Evolutionary conservation across 2,113 vertebrate genomes (phyloP).

Genomic region (Anguilla japonica): DNA sequence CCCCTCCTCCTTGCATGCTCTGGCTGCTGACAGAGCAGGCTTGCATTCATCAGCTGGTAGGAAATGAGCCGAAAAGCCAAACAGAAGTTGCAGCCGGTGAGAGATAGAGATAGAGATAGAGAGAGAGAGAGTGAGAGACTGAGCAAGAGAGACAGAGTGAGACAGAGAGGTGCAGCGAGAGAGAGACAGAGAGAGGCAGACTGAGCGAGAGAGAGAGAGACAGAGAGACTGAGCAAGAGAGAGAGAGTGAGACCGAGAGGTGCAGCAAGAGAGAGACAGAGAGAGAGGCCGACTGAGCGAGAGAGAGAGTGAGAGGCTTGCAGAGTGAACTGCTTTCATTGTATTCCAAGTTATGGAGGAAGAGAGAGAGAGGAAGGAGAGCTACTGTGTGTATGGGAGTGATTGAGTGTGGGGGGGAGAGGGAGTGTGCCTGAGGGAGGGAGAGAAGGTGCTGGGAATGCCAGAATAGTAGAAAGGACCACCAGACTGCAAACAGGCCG

Average conservation of each 20-base stretch:
- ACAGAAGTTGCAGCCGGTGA: slow-evolving; percentile 30
- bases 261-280: slow-evolving; percentile 33
- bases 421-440: slow-evolving; percentile 37
- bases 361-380: slow-evolving; percentile 39
- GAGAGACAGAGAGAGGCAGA: slow-evolving; percentile 30
- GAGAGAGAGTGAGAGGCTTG: slow-evolving; percentile 34
- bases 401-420: slow-evolving; percentile 29
- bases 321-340: slow-evolving; percentile 58
- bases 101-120: slow-evolving; percentile 27
- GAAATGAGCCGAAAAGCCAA: slow-evolving; percentile 58
- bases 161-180: slow-evolving; percentile 10
- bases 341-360: slow-evolving; percentile 56
- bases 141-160: slow-evolving; percentile 35
- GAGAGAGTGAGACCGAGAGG: slow-evolving; percentile 34
- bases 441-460: slow-evolving; percentile 33
- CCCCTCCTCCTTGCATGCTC: slow-evolving; percentile 53
- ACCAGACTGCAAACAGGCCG: slow-evolving; percentile 18
- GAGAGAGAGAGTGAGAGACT: slow-evolving; percentile 38
- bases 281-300: neutral
- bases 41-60: slow-evolving; percentile 70
- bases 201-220: slow-evolving; percentile 29
- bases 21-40: slow-evolving; percentile 73
- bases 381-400: slow-evolving; percentile 36
- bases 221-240: neutral
- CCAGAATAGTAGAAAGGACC: slow-evolving; percentile 43